phyloP scores from a whole-genome alignment of 2,113 vertebrate genomes.

The Serinus canaria region DNA sequence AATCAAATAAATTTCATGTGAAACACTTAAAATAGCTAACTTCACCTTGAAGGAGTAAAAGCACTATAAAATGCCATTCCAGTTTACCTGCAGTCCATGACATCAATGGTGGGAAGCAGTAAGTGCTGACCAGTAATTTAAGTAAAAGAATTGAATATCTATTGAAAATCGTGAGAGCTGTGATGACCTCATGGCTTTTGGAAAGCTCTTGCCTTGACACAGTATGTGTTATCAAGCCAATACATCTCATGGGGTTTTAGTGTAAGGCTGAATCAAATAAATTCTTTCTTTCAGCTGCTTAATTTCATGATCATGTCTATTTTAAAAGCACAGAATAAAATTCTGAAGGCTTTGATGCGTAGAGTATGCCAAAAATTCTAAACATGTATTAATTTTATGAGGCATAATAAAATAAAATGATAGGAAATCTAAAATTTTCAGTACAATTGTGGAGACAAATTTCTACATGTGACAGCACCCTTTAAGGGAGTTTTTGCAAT shows the following conservation, averaged over 20 bases:
- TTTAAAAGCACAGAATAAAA: slow-evolving; percentile 3
- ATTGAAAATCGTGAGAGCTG: not conserved
- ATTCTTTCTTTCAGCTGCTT: slow-evolving; percentile 30
- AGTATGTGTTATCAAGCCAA: not conserved
- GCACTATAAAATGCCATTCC: not conserved
- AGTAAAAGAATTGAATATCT: not conserved
- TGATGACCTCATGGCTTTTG: not conserved
- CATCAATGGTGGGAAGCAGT: not conserved
- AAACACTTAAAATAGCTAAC: not conserved
- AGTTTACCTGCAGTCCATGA: not conserved
- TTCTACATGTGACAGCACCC: slow-evolving; percentile 42
- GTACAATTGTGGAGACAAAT: slow-evolving; percentile 23
- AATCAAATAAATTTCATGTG: not conserved
- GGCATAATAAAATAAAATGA: slow-evolving; percentile 55
- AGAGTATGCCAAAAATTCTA: slow-evolving; percentile 50
- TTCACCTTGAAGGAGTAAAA: not conserved
- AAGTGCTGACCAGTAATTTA: not conserved
- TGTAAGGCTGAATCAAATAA: not conserved
- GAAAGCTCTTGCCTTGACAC: not conserved
- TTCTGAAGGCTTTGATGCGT: slow-evolving; percentile 29
- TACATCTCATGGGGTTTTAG: not conserved
- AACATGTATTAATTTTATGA: slow-evolving; percentile 67
- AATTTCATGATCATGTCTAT: slow-evolving; percentile 41
- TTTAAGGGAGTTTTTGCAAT: slow-evolving; percentile 59
- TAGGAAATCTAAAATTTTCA: slow-evolving; percentile 47